phyloP scores from a whole-genome alignment of 2,888 invertebrate genomes.

The Melieria omissa region DNA sequence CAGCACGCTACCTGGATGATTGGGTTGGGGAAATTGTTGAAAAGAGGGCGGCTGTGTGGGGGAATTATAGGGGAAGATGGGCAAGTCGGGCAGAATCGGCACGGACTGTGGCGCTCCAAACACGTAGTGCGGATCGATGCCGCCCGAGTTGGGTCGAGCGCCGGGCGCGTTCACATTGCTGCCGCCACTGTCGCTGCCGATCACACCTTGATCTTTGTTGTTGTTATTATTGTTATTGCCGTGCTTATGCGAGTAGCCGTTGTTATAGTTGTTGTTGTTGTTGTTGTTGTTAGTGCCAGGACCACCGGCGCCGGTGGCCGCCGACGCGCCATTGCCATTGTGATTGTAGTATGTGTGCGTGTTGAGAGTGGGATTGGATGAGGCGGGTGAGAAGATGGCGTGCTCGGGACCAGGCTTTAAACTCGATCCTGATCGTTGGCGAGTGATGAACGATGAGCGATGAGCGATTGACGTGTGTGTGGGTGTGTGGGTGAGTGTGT shows the following conservation, averaged over 20 bases:
- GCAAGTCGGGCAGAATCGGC: conserved; percentile 63
- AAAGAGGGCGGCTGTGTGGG: conserved; percentile 64
- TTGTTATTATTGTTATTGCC: conserved; percentile 27
- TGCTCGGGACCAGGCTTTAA: conserved; percentile 65
- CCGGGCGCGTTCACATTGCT: conserved; percentile 39
- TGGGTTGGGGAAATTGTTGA: conserved; percentile 67
- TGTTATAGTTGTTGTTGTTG: conserved; percentile 46
- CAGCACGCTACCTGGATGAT: conserved; percentile 65
- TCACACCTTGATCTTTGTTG: neutral
- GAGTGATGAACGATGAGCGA: neutral
- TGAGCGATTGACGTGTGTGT: neutral
- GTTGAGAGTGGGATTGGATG: conserved; percentile 64
- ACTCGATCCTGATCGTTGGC: conserved; percentile 60
- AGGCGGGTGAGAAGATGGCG: conserved; percentile 56
- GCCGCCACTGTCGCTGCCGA: conserved; percentile 40
- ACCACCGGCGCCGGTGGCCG: conserved; percentile 41
- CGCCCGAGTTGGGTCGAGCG: conserved; percentile 46
- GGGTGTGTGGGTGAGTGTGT: conserved; percentile 3
- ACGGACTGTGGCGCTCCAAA: conserved; percentile 65
- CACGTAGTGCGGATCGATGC: conserved; percentile 65
- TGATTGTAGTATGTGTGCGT: conserved; percentile 58
- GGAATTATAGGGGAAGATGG: conserved; percentile 65
- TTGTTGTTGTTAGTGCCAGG: conserved; percentile 43
- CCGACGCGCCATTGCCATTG: conserved; percentile 43
- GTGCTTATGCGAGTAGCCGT: conserved; percentile 34